Base-by-base conservation (phyloP, 2,888 invertebrate species). In the Leptinotarsa juncta region DNA sequence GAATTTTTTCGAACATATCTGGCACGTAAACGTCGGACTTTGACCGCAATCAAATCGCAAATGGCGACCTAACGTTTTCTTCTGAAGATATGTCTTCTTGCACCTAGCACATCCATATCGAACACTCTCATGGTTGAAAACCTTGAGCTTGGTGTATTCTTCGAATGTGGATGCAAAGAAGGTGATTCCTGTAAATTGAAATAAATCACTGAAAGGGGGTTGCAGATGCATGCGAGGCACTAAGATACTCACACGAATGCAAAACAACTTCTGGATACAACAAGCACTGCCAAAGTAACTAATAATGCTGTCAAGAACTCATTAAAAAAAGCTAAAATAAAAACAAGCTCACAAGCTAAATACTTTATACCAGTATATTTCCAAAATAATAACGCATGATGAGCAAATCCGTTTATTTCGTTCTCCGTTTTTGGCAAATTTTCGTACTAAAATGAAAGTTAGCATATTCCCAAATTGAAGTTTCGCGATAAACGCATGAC, bases 31-130 rank as follows among this genome's bases (percentile, higher is more conserved):
- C 5, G 86, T 84, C 0, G 87, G 87, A 70, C 81, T 84, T 73
- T 86, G 85, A 0, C 89, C 89, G 78, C 90, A 90, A 81, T 90
- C 90, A 79, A 89, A 88, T 62, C 88, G 85, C 72, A 87, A 84
- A 82, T 90, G 90, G 50, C 89, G 83, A 2, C 87, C 87, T 57
- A 87, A 80, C 3, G 86, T 87, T 81, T 87, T 86, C 85, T 87
- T 86, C 80, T 87, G 87, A 55, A 85, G 83, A 74, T 88, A 88
- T 5, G 85, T 86, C 81, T 85, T 86, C 57, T 83, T 81, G 82
- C 88, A 88, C 71, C 81, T 83, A 32, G 82, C 78, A 75, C 88
- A 88, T 23, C 84, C 85, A 79, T 87, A 87, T 69, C 86, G 82
- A 26, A 86, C 84, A 51, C 75, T 74, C 23, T 84, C 83, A 73